Evolutionary conservation across 2,888 invertebrate species (phyloP).

Genomic region (Agriopis leucophaearia): DNA sequence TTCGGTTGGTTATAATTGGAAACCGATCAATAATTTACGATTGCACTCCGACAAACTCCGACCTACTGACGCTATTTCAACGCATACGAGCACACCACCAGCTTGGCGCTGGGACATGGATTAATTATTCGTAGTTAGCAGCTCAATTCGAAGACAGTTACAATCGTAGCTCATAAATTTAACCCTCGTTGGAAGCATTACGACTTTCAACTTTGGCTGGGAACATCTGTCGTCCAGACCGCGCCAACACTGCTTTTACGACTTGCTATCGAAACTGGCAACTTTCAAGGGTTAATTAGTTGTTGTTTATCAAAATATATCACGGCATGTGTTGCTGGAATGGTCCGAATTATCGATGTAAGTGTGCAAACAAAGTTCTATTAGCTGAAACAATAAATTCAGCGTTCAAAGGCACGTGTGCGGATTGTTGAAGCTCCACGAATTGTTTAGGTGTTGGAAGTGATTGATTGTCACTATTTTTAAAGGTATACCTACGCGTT

Average conservation of each 20-base stretch:
- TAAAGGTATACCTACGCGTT: constrained; percentile 31
- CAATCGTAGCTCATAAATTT: constrained; percentile 37
- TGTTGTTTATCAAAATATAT: constrained; percentile 14
- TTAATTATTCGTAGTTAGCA: constrained; percentile 39
- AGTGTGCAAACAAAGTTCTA: constrained; percentile 35
- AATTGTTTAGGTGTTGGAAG: constrained; percentile 43
- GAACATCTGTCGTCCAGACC: constrained; percentile 22
- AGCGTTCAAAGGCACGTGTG: constrained; percentile 42
- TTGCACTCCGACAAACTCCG: constrained; percentile 49
- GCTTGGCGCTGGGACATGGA: constrained; percentile 32
- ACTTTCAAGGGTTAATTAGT: constrained; percentile 3
- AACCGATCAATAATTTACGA: constrained; percentile 65
- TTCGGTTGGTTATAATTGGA: constrained; percentile 66
- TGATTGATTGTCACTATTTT: constrained; percentile 36
- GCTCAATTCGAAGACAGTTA: constrained; percentile 37
- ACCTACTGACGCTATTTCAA: constrained; percentile 62
- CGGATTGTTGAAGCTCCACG: constrained; percentile 33
- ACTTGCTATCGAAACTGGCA: constrained; percentile 10
- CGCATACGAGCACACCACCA: constrained; percentile 39
- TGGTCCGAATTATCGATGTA: constrained; percentile 11
- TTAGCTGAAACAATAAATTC: constrained; percentile 47
- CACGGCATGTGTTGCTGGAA: constrained; percentile 24
- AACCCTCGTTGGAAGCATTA: constrained; percentile 31
- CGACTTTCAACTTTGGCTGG: constrained; percentile 8
- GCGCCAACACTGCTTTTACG: constrained; percentile 25